Evolutionary conservation across 2,888 invertebrate genomes (phyloP).

Genomic region (Lepeophtheirus nordmannii): DNA sequence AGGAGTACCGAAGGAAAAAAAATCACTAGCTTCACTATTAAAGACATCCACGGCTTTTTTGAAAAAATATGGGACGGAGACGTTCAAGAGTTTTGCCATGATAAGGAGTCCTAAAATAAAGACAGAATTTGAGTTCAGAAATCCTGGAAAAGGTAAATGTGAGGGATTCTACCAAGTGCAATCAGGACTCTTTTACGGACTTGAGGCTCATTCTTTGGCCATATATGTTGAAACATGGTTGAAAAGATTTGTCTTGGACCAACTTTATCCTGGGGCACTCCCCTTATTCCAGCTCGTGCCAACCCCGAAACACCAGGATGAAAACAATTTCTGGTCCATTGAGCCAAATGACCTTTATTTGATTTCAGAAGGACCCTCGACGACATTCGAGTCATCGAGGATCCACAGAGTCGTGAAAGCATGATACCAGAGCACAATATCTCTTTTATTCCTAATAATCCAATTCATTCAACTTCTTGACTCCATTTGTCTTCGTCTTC

Average conservation of each 20-base stretch:
- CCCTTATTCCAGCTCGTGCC: slow-evolving; percentile 31
- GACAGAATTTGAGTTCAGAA: not conserved
- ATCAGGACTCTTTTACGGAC: slow-evolving; percentile 63
- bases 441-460: no score
- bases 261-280: slow-evolving; percentile 34
- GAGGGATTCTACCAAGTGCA: slow-evolving; percentile 38
- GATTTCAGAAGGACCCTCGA: no score
- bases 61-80: slow-evolving; percentile 85
- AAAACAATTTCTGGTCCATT: slow-evolving; percentile 55
- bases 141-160: not conserved
- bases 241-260: slow-evolving; percentile 59
- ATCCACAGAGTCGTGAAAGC: no score
- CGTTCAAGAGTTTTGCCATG: slow-evolving; percentile 71
- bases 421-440: no score
- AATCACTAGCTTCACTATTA: slow-evolving; percentile 40
- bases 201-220: slow-evolving; percentile 75
- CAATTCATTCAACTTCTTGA: no score
- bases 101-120: slow-evolving; percentile 50
- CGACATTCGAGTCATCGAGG: no score
- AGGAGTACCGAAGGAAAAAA: slow-evolving; percentile 32
- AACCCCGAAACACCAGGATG: slow-evolving; percentile 67
- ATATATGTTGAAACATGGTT: slow-evolving; percentile 78
- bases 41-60: slow-evolving; percentile 80
- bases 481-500: no score
- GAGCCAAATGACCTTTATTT: no score